Percentiles rank a stretch among this genome's conserved stretches.
Conservation (phyloP, 2,113 vertebrate species). For the Gallinago jamesoni region DNA sequence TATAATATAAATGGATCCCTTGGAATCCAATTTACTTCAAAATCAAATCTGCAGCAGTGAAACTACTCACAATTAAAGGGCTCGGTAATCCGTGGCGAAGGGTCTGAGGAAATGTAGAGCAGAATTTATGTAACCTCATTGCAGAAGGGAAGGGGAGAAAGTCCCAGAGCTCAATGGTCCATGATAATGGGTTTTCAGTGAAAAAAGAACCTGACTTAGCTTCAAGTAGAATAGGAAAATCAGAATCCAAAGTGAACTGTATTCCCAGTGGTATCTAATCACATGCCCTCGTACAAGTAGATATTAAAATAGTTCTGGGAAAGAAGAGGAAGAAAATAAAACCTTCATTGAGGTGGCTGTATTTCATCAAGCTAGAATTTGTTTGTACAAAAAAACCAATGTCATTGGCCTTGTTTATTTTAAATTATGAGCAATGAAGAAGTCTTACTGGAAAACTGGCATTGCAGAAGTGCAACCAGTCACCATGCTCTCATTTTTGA, state of each 20-base stretch:
- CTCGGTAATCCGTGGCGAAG: neutral
- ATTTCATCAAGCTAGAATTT: neutral
- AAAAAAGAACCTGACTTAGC: neutral
- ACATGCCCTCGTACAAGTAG: neutral
- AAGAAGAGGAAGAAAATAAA: slow-evolving; percentile 30
- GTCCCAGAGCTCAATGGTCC: neutral
- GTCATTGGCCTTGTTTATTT: neutral
- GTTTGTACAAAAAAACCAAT: neutral
- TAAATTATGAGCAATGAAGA: neutral
- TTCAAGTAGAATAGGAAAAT: neutral
- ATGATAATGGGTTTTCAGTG: neutral
- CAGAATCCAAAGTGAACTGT: neutral
- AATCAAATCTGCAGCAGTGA: neutral
- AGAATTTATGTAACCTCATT: neutral
- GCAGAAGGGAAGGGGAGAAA: neutral
- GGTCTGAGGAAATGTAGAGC: neutral
- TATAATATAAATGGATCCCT: neutral
- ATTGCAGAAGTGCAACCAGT: neutral
- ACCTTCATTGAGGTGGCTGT: neutral
- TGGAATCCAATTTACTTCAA: slow-evolving; percentile 2
- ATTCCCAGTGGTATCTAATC: neutral
- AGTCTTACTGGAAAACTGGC: neutral
- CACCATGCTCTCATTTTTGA: neutral
- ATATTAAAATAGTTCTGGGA: slow-evolving; percentile 11
- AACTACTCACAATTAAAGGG: neutral